Conservation (phyloP, 2,888 invertebrate species). For the Philaethria dido region DNA sequence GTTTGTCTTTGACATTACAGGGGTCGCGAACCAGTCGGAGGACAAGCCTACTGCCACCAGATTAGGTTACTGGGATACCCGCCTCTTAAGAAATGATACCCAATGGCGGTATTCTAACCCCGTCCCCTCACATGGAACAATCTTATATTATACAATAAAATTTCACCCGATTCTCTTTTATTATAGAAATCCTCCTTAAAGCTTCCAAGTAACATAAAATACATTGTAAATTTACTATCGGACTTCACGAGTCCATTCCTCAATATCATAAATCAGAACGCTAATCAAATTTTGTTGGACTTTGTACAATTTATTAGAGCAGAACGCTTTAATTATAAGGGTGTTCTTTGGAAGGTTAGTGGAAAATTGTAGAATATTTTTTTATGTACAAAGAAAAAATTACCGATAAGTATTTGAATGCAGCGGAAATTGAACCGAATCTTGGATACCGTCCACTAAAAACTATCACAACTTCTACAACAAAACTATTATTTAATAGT, state of each 20-base stretch:
- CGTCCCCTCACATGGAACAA: too few species aligned
- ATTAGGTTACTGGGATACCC: too few species aligned
- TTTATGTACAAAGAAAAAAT: too few species aligned
- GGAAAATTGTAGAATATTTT: slow-evolving; percentile 11
- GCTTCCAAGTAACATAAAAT: background rate
- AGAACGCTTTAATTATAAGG: slow-evolving; percentile 12
- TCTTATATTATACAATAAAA: background rate
- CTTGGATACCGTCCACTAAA: too few species aligned
- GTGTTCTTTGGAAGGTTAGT: slow-evolving; percentile 4
- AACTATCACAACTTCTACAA: too few species aligned
- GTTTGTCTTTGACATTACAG: too few species aligned
- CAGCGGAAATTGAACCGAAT: too few species aligned
- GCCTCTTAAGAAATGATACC: too few species aligned
- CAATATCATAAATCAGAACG: slow-evolving; percentile 19
- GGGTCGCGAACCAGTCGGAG: too few species aligned
- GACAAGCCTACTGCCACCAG: too few species aligned
- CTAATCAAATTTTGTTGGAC: slow-evolving; percentile 22
- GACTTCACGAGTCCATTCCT: slow-evolving; percentile 4
- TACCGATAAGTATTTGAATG: background rate
- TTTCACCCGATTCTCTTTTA: background rate
- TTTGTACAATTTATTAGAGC: slow-evolving; percentile 19
- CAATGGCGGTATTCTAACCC: too few species aligned
- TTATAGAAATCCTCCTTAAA: background rate
- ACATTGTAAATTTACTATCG: slow-evolving; percentile 8
- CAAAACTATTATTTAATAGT: too few species aligned